Evolutionary conservation across 2,797 vertebrate species (phyloP).

Genomic region (Sphenopsis melanotis): DNA sequence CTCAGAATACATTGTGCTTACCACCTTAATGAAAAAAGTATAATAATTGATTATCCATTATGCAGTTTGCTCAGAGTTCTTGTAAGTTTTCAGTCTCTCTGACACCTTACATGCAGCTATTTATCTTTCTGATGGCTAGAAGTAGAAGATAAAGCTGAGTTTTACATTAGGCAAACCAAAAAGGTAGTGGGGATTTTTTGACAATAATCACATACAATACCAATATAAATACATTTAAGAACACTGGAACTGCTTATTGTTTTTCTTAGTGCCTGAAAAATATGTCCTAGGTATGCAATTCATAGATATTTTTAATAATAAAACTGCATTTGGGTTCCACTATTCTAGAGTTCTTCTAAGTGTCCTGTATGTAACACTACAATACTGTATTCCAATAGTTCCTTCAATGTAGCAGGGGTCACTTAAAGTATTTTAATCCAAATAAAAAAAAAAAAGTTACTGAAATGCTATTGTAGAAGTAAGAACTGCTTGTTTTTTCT

Average conservation of each 20-base stretch:
- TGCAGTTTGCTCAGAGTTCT: neutral
- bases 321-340: constrained; percentile 13
- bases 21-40: neutral
- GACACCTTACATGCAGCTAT: neutral
- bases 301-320: constrained; percentile 31
- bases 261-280: constrained; percentile 28
- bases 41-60: neutral
- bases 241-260: neutral
- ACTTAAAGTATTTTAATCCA: constrained; percentile 36
- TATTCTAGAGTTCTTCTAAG: constrained; percentile 9
- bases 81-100: neutral
- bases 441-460: neutral
- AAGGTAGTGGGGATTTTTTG: neutral
- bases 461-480: constrained; percentile 48
- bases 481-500: constrained; percentile 37
- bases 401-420: constrained; percentile 19
- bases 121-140: neutral
- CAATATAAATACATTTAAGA: neutral
- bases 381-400: constrained; percentile 40
- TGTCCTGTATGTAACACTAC: constrained; percentile 16
- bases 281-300: neutral
- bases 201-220: neutral
- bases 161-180: neutral
- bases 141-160: neutral
- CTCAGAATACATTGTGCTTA: neutral